Base-by-base conservation (phyloP, 2,113 vertebrate genomes). In the Trachemys scripta region DNA sequence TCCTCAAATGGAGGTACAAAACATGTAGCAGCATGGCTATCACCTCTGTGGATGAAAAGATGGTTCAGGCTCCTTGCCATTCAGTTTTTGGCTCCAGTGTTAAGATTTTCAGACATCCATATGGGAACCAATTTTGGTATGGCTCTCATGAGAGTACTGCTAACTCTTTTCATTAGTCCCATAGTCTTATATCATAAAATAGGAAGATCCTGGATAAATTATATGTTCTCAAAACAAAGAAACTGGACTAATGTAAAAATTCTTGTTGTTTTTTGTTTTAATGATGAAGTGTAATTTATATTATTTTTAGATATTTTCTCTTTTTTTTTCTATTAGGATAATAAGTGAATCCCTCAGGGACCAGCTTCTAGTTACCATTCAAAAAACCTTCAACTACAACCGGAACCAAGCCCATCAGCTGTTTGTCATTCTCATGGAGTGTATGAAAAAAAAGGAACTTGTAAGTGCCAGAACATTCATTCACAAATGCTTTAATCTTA, bases 371-470 rank as follows among this genome's bases (percentile, higher is more conserved):
- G 99, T 99, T 75, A 99, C 99, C 81, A 99, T 99, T 95, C 99
- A 99, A 98, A 99, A 99, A 98, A 99, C 99, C 4, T 99, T 99
- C 94, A 99, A 99, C 95, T 99, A 99, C 97, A 99, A 95, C 97
- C 99, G 99, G 96, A 99, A 97, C 76, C 99, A 99, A 85, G 99
- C 99, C 0, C 99, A 99, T 85, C 99, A 99, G 96, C 98, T 99
- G 80, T 98, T 99, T 13, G 87, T 99, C 25, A 98, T 99, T 97
- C 98, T 99, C 45, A 99, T 99, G 98, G 99, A 99, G 93, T 99
- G 99, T 97, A 99, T 99, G 99, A 99, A 99, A 95, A 99, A 99
- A 98, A 99, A 99, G 95, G 99, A 99, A 90, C 98, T 99, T 82
- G 99, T 99, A 97, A 99, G 99, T 99, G 94, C 92, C 62, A 80